Evolutionary conservation across 2,113 vertebrate species (phyloP).

Genomic region (Paraplagusia blochii): DNA sequence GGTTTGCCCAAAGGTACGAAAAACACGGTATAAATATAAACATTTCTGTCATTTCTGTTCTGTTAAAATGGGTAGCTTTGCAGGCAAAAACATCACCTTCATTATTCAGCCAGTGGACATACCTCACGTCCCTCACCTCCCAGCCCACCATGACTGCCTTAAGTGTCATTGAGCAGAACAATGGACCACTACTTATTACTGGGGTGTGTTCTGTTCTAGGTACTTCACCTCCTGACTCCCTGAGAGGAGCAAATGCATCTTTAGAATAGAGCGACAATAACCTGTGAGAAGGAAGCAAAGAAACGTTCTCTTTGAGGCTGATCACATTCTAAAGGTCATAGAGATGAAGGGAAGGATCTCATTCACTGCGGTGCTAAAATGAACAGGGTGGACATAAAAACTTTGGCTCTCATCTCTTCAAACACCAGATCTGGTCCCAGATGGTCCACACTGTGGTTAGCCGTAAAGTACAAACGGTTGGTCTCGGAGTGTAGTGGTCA

Average conservation of each 20-base stretch:
- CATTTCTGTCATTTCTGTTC: too few species aligned
- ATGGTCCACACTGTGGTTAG: too few species aligned
- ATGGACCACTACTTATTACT: conserved; percentile 23
- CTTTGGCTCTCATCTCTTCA: too few species aligned
- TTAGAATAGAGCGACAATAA: conserved; percentile 19
- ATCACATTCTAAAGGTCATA: conserved; percentile 3
- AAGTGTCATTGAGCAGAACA: conserved; percentile 48
- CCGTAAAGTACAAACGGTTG: too few species aligned
- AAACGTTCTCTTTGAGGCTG: conserved; percentile 25
- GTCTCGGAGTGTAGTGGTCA: too few species aligned
- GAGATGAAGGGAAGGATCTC: conserved; percentile 3
- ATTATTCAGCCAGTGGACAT: conserved; percentile 10
- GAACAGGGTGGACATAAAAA: too few species aligned
- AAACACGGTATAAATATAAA: too few species aligned
- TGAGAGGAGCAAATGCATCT: conserved; percentile 22
- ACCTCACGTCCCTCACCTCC: too few species aligned
- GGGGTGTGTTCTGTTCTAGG: conserved; percentile 3
- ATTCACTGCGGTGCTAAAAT: too few species aligned
- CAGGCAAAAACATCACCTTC: conserved; percentile 1
- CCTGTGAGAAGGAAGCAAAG: conserved; percentile 21
- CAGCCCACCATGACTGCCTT: neutral
- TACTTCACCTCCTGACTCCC: conserved; percentile 38
- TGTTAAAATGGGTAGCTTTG: too few species aligned
- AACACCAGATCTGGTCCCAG: too few species aligned
- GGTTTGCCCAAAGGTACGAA: too few species aligned